phyloP scores from a whole-genome alignment of 2,113 vertebrate genomes.

The Pao palembangensis region DNA sequence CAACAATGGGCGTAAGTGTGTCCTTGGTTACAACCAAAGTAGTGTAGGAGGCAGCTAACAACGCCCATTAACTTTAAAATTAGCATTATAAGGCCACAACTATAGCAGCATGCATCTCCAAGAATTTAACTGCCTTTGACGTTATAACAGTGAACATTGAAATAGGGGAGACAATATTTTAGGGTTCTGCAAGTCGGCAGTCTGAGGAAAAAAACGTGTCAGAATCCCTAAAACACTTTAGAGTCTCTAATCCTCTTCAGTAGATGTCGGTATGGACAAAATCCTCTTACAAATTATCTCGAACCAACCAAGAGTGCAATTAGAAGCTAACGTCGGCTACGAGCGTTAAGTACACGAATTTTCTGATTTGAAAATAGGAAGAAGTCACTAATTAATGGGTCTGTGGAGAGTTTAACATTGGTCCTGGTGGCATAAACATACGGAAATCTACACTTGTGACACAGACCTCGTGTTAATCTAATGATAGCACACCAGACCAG shows the following conservation, averaged over 20 bases:
- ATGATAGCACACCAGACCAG: background rate
- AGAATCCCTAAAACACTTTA: too few species aligned
- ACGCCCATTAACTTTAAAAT: too few species aligned
- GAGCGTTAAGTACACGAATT: background rate
- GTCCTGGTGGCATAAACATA: background rate
- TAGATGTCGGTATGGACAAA: slow-evolving; percentile 12
- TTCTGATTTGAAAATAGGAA: too few species aligned
- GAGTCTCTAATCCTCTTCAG: background rate
- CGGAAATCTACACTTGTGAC: background rate
- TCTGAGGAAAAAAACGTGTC: too few species aligned
- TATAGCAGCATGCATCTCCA: background rate
- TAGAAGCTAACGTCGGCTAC: background rate
- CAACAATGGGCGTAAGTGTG: too few species aligned
- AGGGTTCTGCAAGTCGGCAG: too few species aligned
- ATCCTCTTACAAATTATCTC: slow-evolving; percentile 33
- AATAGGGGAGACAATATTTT: too few species aligned
- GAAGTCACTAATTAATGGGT: too few species aligned
- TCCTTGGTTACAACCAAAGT: too few species aligned
- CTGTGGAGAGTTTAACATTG: too few species aligned
- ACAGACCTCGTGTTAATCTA: background rate
- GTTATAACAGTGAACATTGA: background rate
- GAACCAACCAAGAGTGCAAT: background rate
- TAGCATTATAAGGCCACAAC: too few species aligned
- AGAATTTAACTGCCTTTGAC: background rate
- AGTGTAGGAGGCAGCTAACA: too few species aligned